Evolutionary conservation across 2,113 vertebrate genomes (phyloP).

Genomic region (Chionomys nivalis): DNA sequence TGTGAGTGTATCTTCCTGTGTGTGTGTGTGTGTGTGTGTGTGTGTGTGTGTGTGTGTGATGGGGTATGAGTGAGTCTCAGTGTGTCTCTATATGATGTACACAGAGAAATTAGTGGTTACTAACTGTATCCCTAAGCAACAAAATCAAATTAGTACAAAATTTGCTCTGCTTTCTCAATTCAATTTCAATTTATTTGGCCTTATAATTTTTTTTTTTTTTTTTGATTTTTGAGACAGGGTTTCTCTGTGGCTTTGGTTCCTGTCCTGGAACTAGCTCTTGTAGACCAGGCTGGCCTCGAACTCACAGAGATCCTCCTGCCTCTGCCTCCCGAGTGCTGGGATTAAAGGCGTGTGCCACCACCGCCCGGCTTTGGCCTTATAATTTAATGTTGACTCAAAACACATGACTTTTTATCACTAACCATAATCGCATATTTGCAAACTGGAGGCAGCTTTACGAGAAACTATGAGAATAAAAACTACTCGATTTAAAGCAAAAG

Average conservation of each 20-base stretch:
- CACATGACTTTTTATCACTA: neutral
- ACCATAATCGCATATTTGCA: neutral
- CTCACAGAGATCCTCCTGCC: no score
- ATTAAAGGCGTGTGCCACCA: no score
- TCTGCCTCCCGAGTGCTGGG: no score
- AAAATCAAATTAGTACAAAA: neutral
- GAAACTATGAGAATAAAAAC: neutral
- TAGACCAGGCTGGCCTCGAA: no score
- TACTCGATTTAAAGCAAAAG: neutral
- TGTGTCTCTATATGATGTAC: neutral
- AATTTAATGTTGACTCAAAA: constrained; percentile 43
- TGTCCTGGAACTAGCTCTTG: no score
- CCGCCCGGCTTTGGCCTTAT: no score
- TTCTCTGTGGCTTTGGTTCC: no score
- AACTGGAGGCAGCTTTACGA: neutral
- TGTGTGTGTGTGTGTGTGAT: neutral
- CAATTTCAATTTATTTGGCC: neutral
- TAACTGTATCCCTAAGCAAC: neutral
- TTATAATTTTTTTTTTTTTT: no score
- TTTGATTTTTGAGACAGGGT: no score
- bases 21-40: neutral
- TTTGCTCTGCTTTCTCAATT: constrained; percentile 7
- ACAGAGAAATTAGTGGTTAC: neutral
- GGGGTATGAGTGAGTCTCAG: neutral
- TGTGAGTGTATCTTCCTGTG: neutral